Evolutionary conservation across 2,888 invertebrate genomes (phyloP), one percentile per base, ranked within the genome.

Genomic region (Timema cristinae): DNA sequence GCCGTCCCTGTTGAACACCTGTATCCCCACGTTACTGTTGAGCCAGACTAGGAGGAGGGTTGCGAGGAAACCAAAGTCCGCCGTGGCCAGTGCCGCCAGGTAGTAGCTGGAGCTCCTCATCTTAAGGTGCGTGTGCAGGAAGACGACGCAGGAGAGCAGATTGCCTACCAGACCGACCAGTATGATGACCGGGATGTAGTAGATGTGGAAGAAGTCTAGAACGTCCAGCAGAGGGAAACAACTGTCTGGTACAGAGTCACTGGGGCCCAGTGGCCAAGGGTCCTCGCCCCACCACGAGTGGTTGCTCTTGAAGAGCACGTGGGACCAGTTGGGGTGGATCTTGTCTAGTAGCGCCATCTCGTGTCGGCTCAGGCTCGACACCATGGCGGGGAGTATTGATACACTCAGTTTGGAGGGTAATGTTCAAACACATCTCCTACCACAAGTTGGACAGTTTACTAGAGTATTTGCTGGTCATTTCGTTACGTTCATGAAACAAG

Each of bases 21-120:
- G 73, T 11, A 79, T 74, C 4, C 84, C 82, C 15, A 84, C 77
- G 9, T 83, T 83, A 74, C 83, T 85, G 78, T 85, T 85, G 52
- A 85, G 79, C 83, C 86, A 86, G 0, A 86, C 86, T 6, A 86
- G 76, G 49, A 87, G 80, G 11, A 89, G 78, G 0, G 86, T 83
- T 4, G 85, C 81, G 32, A 89, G 79, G 77, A 86, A 89, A 4
- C 86, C 85, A 59, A 87, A 86, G 78, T 89, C 89, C 0, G 89
- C 86, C 0, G 85, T 80, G 5, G 89, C 86, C 66, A 90, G 79
- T 0, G 88, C 88, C 0, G 88, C 88, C 71, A 89, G 79, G 77
- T 89, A 89, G 76, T 88, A 87, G 76, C 88, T 88, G 4, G 89
- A 89, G 70, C 88, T 88, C 32, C 88, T 82, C 81, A 86, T 83